These are phyloP conservation scores for Muscina levida DNA, from an alignment of 2,888 invertebrate species.

Conservation along the genomic window DNA sequence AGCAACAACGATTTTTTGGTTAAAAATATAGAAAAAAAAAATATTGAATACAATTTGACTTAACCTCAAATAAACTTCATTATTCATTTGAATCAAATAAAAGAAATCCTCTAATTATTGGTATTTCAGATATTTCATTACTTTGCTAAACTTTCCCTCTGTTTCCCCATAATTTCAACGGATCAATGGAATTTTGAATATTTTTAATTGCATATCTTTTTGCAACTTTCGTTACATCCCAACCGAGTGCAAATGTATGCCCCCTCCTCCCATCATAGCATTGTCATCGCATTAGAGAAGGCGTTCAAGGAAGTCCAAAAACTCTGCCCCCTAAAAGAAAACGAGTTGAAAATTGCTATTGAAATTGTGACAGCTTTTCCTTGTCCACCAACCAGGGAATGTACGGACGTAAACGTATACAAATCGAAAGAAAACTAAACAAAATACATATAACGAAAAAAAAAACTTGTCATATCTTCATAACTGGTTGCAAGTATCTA, in stretches of 20 bases:
- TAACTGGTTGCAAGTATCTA: conserved; percentile 51
- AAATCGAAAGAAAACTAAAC: conserved; percentile 39
- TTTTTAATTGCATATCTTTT: not conserved
- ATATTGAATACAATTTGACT: too few relatives aligned
- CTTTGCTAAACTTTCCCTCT: too few relatives aligned
- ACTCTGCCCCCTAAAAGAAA: conserved; percentile 17
- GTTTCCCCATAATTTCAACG: too few relatives aligned
- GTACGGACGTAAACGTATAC: conserved; percentile 9
- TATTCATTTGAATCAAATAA: too few relatives aligned
- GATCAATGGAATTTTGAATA: too few relatives aligned
- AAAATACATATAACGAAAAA: conserved; percentile 18
- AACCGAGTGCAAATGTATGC: not conserved
- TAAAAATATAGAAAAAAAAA: too few relatives aligned
- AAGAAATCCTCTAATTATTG: too few relatives aligned
- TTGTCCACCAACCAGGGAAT: conserved; percentile 24
- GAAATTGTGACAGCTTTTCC: conserved; percentile 42
- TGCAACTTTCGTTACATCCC: not conserved
- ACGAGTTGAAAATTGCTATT: conserved; percentile 32
- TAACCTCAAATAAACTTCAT: too few relatives aligned
- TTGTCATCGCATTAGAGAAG: not conserved
- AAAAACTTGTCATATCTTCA: conserved; percentile 54
- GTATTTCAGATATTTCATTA: too few relatives aligned
- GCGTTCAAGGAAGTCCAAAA: conserved; percentile 42
- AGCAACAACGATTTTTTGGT: too few relatives aligned
- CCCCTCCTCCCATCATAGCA: not conserved